Evolutionary conservation across 2,888 invertebrate genomes (phyloP), one percentile per base, ranked within the genome.

Genomic region (Corbicula japonica): DNA sequence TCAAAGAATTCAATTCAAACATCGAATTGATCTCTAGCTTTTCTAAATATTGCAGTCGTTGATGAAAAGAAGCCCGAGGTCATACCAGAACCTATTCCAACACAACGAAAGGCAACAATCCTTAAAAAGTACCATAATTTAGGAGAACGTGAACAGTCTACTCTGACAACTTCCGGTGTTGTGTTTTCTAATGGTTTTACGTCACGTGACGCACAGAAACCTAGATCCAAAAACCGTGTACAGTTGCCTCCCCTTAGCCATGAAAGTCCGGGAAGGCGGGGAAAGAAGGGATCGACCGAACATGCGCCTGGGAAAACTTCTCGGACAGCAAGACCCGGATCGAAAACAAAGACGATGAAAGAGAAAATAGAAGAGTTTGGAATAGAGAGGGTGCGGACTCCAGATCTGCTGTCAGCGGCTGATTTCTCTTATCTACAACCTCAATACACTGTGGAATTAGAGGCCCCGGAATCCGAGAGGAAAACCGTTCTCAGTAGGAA

Each of bases 341-440:
- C 38, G n/a, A 52, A 54, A 18, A 48, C 50, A n/a, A 58, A 66
- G 60, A 77, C 72, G 18, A 66, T 61, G 12, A 56, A 62, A 30
- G 58, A 78, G n/a, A 54, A 44, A 62, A 68, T 72, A 30, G 23
- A 70, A 4, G 69, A 70, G 5, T 18, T 50, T 5, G 78, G 60
- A 23, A 50, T 61, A 21, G 74, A 65, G 21, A 58, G 75, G 28
- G 62, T 70, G 0, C 58, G 28, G 44, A 80, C 80, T 4, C 80
- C 80, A 15, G 80, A 80, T 18, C 30, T 80, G 12, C 46, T 80
- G n/a, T 62, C 61, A 1, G 41, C 62, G 23, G 73, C 50, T 6
- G 69, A 72, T 1, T 80, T 80, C 54, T 65, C 63, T 41, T 80
- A 80, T 52, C 73, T 80, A 21, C 63, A 72, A 12, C 76, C 80